Evolutionary conservation across 2,888 invertebrate species (phyloP), one percentile per base, ranked within the genome.

Genomic region (Panopea generosa): DNA sequence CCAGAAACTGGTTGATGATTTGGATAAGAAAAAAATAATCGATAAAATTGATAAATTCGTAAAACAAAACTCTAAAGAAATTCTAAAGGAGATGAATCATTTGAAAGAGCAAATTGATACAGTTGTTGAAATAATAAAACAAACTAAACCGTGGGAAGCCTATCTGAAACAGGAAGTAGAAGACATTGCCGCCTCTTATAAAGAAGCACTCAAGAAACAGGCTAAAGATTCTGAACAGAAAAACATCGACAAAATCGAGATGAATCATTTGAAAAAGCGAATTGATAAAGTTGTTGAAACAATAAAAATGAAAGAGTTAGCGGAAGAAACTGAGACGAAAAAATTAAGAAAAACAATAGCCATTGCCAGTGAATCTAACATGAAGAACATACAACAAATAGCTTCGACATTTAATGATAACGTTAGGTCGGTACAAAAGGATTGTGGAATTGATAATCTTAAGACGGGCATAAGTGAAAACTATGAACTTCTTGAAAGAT

Each of bases 81-180:
- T 63, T 18, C 29, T 49, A 9, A 29, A 16, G 16, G 63, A 50
- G 26, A 59, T 33, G 55, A 27, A 33, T 11, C 33, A 33, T 33
- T 33, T 33, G 11, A 33, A 33, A 33, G 33, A 33, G 16, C 57
- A 57, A 57, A 22, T 57, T n/a, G 33, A 33, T 7, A 33, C 33
- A 7, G 33, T 33, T 29, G 40, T 69, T 20, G 63, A 68, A 33
- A 26, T 33, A 0, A 45, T 56, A 7, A 56, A n/a, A n/a, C n/a
- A n/a, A n/a, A n/a, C n/a, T n/a, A n/a, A 67, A n/a, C 47, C 52
- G 1, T 78, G 78, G 78, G 70, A 70, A 50, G 59, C 18, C 11
- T 59, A 74, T 4, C 45, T 69, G 43, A 49, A 49, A 38, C 50
- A 73, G 29, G 69, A 73, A 14, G 61, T 77, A 0, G 69, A 73